Conservation (phyloP, 2,797 vertebrate species). For the Notoglanidium macrostoma region DNA sequence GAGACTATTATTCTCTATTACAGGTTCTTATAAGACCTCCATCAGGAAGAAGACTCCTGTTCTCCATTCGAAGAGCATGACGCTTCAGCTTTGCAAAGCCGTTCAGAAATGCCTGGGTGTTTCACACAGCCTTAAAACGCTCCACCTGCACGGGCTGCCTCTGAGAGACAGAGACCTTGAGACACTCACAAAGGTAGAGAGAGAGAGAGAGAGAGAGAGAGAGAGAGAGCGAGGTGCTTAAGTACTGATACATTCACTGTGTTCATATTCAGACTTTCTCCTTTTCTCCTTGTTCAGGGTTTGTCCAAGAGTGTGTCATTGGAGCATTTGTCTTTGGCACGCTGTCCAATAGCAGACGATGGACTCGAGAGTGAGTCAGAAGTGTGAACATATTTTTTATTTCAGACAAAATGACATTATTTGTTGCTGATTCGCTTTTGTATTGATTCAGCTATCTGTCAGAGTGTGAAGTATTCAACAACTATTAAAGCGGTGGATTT, state of each 20-base stretch:
- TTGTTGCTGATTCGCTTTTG: slow-evolving; percentile 7
- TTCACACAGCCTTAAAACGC: slow-evolving; percentile 81
- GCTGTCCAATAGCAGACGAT: slow-evolving; percentile 87
- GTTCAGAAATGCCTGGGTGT: slow-evolving; percentile 82
- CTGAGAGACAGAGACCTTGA: slow-evolving; percentile 88
- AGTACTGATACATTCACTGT: background rate
- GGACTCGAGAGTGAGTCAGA: slow-evolving; percentile 88
- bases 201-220: background rate
- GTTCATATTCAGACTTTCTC: background rate
- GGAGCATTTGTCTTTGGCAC: slow-evolving; percentile 85
- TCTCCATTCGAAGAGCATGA: slow-evolving; percentile 85
- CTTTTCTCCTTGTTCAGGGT: slow-evolving; percentile 74
- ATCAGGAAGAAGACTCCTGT: slow-evolving; percentile 82
- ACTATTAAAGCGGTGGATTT: slow-evolving; percentile 87
- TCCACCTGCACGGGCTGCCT: slow-evolving; percentile 86
- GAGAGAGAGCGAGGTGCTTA: background rate
- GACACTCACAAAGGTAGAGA: slow-evolving; percentile 82
- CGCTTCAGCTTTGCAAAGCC: slow-evolving; percentile 85
- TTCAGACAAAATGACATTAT: too few relatives aligned
- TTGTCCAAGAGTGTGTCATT: slow-evolving; percentile 81
- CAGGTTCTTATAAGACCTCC: slow-evolving; percentile 73
- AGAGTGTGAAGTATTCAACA: slow-evolving; percentile 89
- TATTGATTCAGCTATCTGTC: slow-evolving; percentile 82
- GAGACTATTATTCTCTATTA: background rate
- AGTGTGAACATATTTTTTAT: background rate